Base-by-base conservation (phyloP, 2,888 invertebrate genomes). In the Periphyllus acericola region DNA sequence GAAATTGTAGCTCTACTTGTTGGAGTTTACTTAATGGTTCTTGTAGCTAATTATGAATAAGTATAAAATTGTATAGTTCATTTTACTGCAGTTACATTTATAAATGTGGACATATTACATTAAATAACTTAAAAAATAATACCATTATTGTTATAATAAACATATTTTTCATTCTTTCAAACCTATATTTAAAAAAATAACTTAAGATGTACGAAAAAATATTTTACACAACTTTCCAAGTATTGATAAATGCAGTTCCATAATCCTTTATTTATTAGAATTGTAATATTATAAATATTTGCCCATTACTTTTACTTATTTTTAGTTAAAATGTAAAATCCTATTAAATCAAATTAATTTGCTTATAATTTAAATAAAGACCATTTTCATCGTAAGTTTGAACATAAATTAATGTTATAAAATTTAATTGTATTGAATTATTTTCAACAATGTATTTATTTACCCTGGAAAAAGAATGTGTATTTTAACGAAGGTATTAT, bases 11-110 rank as follows among this genome's bases (percentile, higher is more conserved):
- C 98, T 46, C 93, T 99, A 90, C 92, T 99, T 74, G 93, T 95
- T 89, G 99, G 99, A 88, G 98, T 99, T 60, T 95, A 95, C 90
- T 96, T 99, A 95, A 99, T 99, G 99, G 96, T 98, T 90, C 92
- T 98, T 89, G 98, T 99, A 91, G 97, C 98, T 89, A 93, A 95
- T 89, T 95, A 93, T 91, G 95, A 96, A 92, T 96, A 91, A 91
- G 91, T 82, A 88, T 4, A 40, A 81, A 21, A 5, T n/a, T 75
- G 17, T 82, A 60, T 40, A 40, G 19, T 75, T 83, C 40, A 60
- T 75, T 60, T 60, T 21, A 60, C 29, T 75, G n/a, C 21, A 25
- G 34, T 74, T 55, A 75, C n/a, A 76, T 68, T 60, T 25, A 68
- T 29, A 9, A 5, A 36, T 74, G 25, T 75, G 40, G n/a, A 82